These are phyloP conservation scores for Ctenoplectra terminalis DNA, from an alignment of 1,140 invertebrate species.

Conservation along the genomic window DNA sequence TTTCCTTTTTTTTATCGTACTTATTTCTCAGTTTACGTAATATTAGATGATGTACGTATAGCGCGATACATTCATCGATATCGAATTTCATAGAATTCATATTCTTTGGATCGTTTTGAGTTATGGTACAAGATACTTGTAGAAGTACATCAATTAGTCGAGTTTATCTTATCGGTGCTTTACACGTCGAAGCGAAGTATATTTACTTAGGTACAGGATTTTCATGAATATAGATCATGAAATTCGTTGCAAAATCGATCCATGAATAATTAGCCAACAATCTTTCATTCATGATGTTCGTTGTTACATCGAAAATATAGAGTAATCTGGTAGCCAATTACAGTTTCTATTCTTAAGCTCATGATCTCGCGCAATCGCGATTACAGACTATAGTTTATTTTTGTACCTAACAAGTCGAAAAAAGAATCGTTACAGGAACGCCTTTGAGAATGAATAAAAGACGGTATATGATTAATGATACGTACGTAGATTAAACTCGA, in stretches of 20 bases:
- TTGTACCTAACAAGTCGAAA: neutral
- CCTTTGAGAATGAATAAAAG: neutral
- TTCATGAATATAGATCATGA: neutral
- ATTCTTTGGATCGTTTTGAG: too few relatives aligned
- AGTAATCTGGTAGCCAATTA: slow-evolving; percentile 8
- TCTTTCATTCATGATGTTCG: too few relatives aligned
- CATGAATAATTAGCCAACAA: neutral
- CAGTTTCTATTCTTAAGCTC: neutral
- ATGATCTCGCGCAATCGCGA: neutral
- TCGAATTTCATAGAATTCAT: neutral
- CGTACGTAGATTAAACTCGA: neutral
- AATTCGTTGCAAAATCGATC: neutral
- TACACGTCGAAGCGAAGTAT: too few relatives aligned
- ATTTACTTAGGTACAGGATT: too few relatives aligned
- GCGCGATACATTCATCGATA: neutral
- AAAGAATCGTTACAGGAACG: neutral
- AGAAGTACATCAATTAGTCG: too few relatives aligned
- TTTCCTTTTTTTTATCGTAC: too few relatives aligned
- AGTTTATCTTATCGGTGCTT: too few relatives aligned
- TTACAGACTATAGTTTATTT: slow-evolving; percentile 1
- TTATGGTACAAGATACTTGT: too few relatives aligned
- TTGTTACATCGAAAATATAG: neutral
- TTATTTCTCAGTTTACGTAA: neutral
- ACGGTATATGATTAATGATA: slow-evolving; percentile 2
- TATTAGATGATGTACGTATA: neutral